Base-by-base conservation (phyloP, 2,888 invertebrate genomes). In the Pogonocherus hispidulus region DNA sequence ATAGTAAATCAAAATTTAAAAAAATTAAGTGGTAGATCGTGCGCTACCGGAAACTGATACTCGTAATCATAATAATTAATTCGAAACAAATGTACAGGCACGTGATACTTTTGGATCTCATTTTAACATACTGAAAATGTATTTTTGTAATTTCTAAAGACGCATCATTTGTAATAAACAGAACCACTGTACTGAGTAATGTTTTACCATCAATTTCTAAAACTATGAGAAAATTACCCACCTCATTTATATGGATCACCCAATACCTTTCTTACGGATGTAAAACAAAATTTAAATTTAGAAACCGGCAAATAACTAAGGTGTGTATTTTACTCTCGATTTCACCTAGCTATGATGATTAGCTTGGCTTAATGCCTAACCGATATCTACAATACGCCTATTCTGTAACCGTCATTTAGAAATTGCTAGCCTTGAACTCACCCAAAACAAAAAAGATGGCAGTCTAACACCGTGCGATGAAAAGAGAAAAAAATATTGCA, bases 401-500 rank as follows among this genome's bases (percentile, higher is more conserved):
- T 6, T 16, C 18, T 27, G 16, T 32, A 52, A 52, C 52, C 32
- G 52, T 27, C 52, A 52, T 18, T 52, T 27, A 52, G 32, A 6
- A 52, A 52, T 57, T 23, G 44, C 44, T 23, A 57, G 22, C 57
- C 16, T 32, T n/a, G 9, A 44, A 19, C 23, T 57, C 35, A 47
- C 47, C 59, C 35, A 59, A 44, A n/a, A 19, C 16, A 19, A 16
- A 8, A 47, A 23, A 23, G 41, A 57, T 44, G 22, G 18, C 20
- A 14, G n/a, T 32, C 20, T 18, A 14, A 27, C 5, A 3, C 47
- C 18, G 3, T 27, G 18, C 46, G 55, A 6, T 47, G n/a, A 57
- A 69, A 41, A 63, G 63, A 67, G 55, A 67, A 47, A 55, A 63
- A 69, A 69, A 71, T 71, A 69, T 71, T 68, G 73, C 73, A 71